Conservation (phyloP, 2,888 invertebrate species). For the Synanthedon formicaeformis region DNA sequence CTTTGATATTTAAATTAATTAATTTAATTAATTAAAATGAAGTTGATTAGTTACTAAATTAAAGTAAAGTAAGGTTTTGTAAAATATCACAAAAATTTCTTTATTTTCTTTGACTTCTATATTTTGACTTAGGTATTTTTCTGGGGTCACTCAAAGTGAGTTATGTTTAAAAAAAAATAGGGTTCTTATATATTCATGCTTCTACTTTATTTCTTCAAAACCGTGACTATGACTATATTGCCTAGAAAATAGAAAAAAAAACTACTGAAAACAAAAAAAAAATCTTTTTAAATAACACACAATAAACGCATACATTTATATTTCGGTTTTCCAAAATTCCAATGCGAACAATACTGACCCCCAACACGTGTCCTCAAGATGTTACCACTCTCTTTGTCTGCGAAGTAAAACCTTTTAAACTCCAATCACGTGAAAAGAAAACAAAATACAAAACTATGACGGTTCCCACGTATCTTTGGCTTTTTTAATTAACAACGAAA, state of each 20-base stretch:
- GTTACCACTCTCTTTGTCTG: conserved; percentile 41
- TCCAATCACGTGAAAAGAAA: conserved; percentile 46
- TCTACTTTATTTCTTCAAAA: conserved; percentile 2
- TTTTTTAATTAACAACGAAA: conserved; percentile 61
- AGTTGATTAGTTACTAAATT: no score
- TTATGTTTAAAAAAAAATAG: no score
- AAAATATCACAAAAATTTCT: no score
- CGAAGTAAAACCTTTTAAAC: conserved; percentile 17
- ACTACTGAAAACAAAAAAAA: conserved; percentile 20
- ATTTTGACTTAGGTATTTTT: no score
- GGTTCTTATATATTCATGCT: conserved; percentile 11
- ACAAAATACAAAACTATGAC: conserved; percentile 24
- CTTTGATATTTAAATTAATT: no score
- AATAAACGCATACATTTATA: not conserved
- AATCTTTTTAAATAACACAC: not conserved
- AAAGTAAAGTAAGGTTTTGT: no score
- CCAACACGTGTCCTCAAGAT: conserved; percentile 38
- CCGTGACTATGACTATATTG: not conserved
- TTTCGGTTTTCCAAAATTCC: not conserved
- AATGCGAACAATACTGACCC: conserved; percentile 31
- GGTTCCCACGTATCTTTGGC: conserved; percentile 60
- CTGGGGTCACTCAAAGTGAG: no score
- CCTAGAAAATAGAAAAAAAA: conserved; percentile 6
- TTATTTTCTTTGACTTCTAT: no score
- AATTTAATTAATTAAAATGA: no score